These are phyloP conservation scores for Holacanthella duospinosa DNA, from an alignment of 2,888 invertebrate genomes.

Conservation along the genomic window DNA sequence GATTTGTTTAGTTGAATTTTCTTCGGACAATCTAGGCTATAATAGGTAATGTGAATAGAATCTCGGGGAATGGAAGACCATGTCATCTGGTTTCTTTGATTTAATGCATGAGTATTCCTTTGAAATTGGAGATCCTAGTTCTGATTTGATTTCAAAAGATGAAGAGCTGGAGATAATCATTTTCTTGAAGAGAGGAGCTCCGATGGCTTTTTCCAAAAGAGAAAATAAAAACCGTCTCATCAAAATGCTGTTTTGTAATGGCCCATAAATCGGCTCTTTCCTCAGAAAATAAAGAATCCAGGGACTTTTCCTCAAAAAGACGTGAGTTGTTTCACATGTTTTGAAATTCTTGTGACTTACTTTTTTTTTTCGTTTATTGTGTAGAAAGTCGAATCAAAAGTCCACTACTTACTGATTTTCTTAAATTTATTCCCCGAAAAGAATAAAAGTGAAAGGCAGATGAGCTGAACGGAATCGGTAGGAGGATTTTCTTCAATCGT, in stretches of 20 bases:
- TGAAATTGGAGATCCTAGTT: neutral
- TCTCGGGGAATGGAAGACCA: no score
- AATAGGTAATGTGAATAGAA: no score
- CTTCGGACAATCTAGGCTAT: no score
- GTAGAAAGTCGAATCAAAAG: neutral
- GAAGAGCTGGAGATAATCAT: neutral
- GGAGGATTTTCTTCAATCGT: neutral
- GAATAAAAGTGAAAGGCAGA: neutral
- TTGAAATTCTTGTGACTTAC: neutral
- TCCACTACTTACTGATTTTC: neutral
- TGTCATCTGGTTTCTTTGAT: no score
- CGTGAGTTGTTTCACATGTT: constrained; percentile 3
- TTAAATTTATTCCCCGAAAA: neutral
- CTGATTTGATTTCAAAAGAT: neutral
- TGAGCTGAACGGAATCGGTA: neutral
- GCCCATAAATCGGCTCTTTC: neutral
- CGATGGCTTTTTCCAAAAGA: neutral
- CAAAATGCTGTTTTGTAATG: neutral
- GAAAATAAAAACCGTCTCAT: neutral
- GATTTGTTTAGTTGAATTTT: no score
- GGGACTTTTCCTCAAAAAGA: neutral
- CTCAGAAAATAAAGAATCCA: neutral
- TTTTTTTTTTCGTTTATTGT: no score
- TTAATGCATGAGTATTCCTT: neutral
- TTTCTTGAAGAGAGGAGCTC: neutral